phyloP scores from a whole-genome alignment of 1,140 invertebrate genomes.

The Drosophila ananassae region DNA sequence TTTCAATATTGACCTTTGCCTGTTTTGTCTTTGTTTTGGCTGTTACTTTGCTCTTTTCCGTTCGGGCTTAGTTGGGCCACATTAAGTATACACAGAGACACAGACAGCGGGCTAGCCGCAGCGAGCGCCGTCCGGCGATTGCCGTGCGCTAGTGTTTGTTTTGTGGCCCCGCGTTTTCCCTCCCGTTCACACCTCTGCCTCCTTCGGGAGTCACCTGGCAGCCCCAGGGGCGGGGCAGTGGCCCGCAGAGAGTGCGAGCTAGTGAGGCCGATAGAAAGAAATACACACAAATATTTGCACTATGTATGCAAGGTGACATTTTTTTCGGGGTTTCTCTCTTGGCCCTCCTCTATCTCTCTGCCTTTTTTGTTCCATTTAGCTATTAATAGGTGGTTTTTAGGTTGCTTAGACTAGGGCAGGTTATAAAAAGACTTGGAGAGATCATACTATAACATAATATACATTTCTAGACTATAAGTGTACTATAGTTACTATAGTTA shows the following conservation, averaged over 20 bases:
- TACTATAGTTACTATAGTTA: too few relatives aligned
- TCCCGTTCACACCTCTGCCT: conserved; percentile 59
- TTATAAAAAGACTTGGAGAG: background rate
- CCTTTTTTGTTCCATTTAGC: conserved; percentile 6
- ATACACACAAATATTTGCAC: conserved; percentile 62
- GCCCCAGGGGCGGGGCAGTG: background rate
- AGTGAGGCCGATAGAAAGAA: conserved; percentile 20
- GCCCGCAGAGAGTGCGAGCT: conserved; percentile 8
- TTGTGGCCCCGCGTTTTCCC: conserved; percentile 24
- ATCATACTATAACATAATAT: too few relatives aligned
- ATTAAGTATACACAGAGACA: conserved; percentile 64
- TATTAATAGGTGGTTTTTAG: conserved; percentile 31
- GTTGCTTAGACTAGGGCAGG: conserved; percentile 8
- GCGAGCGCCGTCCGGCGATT: conserved; percentile 10
- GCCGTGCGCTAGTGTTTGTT: conserved; percentile 52
- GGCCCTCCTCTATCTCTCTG: background rate
- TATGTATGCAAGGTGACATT: conserved; percentile 48
- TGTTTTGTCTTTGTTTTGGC: conserved; percentile 57
- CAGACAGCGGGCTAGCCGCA: conserved; percentile 8
- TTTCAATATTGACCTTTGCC: conserved; percentile 79
- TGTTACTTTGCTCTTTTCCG: conserved; percentile 45
- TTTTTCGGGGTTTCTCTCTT: conserved; percentile 30
- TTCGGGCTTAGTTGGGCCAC: conserved; percentile 59
- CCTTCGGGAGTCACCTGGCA: conserved; percentile 38
- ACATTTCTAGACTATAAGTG: too few relatives aligned